Conservation (phyloP, 1,140 invertebrate genomes). For the Drosophila lacteicornis region DNA sequence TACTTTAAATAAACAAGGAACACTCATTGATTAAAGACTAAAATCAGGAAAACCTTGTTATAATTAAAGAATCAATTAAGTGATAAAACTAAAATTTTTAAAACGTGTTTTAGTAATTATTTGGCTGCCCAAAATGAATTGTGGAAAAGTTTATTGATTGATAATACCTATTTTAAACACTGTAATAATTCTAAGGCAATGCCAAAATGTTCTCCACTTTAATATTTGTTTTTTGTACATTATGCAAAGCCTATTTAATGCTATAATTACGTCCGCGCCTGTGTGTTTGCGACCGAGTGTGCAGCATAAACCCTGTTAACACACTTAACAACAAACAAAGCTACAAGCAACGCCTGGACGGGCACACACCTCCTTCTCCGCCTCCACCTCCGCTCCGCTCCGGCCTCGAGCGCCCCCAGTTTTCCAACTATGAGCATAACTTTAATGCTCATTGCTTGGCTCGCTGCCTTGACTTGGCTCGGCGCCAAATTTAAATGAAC, state of each 20-base stretch:
- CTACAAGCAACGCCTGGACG: conserved; percentile 57
- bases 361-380: conserved; percentile 28
- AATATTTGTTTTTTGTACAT: neutral
- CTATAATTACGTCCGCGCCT: conserved; percentile 17
- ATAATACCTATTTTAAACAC: neutral
- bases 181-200: neutral
- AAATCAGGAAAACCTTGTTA: no score
- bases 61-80: neutral
- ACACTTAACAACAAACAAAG: conserved; percentile 81
- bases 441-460: conserved; percentile 76
- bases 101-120: neutral
- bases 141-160: neutral
- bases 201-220: neutral
- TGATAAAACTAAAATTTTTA: no score
- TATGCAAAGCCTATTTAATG: conserved; percentile 1
- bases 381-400: neutral
- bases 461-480: conserved; percentile 55
- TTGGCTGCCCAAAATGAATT: no score
- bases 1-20: no score
- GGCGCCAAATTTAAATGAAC: conserved; percentile 80
- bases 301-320: conserved; percentile 77
- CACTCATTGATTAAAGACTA: no score
- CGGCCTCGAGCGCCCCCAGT: neutral
- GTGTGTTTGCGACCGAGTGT: conserved; percentile 47
- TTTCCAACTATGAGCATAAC: conserved; percentile 69